phyloP scores from a whole-genome alignment of 2,888 invertebrate genomes.

The Pyrocoelia pectoralis region DNA sequence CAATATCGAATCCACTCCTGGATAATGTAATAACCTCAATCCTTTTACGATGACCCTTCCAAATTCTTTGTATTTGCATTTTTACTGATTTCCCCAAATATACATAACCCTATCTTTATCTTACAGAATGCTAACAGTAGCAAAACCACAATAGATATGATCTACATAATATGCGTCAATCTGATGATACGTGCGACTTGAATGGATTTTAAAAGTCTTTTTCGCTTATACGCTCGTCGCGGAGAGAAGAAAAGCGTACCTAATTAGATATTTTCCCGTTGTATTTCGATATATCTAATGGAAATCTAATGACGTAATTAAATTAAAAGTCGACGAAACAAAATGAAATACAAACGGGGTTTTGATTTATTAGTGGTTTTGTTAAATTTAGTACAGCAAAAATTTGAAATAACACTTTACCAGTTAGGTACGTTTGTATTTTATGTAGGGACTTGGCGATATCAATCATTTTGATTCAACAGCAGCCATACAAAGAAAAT shows the following conservation, averaged over 20 bases:
- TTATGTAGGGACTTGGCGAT: conserved; percentile 16
- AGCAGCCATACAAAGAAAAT: conserved; percentile 18
- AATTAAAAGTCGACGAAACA: conserved; percentile 4
- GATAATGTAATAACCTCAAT: conserved; percentile 33
- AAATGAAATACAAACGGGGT: background rate
- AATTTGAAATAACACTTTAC: conserved; percentile 21
- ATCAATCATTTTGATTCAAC: conserved; percentile 26
- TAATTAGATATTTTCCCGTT: conserved; percentile 1
- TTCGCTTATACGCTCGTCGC: background rate
- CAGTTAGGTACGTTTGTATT: conserved; percentile 26
- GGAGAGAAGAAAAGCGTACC: too few species aligned
- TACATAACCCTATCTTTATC: conserved; percentile 17
- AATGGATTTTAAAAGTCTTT: conserved; percentile 6
- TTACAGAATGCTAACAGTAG: conserved; percentile 4
- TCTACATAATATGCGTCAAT: conserved; percentile 13
- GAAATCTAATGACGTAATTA: conserved; percentile 9
- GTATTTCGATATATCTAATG: conserved; percentile 9
- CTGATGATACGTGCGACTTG: conserved; percentile 5
- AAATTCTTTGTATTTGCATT: conserved; percentile 32
- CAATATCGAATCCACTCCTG: conserved; percentile 26
- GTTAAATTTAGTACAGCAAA: conserved; percentile 15
- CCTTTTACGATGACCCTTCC: conserved; percentile 36
- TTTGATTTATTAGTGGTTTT: conserved; percentile 15
- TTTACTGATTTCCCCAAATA: conserved; percentile 23
- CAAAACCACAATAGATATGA: conserved; percentile 8